A percentile compares a stretch with the other conserved stretches of the same genome.
These are phyloP conservation scores for Acropternis orthonyx DNA, from an alignment of 2,797 vertebrate species.

Conservation along the genomic window DNA sequence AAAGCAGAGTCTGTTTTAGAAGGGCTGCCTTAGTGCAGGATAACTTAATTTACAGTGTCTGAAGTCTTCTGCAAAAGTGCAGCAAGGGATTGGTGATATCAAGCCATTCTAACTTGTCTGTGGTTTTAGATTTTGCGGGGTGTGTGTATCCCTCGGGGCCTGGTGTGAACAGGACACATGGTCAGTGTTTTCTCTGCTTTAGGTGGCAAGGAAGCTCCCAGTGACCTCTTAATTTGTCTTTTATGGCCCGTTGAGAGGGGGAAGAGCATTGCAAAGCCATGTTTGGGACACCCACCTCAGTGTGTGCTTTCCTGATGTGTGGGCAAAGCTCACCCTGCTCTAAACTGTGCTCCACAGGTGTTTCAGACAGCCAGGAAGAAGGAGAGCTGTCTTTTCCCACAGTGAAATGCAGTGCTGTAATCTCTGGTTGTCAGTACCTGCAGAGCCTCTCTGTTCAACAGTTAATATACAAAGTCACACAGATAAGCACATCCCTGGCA, in stretches of 20 bases:
- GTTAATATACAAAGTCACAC: neutral
- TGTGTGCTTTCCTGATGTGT: neutral
- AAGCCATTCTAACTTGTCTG: neutral
- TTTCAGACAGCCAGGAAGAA: neutral
- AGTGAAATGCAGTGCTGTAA: neutral
- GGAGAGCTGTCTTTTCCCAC: neutral
- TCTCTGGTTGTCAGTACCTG: slow-evolving; percentile 1
- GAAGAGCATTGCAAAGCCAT: neutral
- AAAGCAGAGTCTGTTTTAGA: neutral
- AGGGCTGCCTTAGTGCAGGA: neutral
- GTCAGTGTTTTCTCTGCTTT: neutral
- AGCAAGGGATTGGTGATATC: neutral
- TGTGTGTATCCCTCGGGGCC: neutral
- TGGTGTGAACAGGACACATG: neutral
- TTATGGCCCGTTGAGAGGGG: rapidly evolving
- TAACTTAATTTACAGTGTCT: neutral
- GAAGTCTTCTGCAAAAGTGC: neutral
- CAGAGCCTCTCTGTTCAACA: neutral
- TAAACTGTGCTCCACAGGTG: neutral
- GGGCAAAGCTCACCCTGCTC: neutral
- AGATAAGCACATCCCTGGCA: slow-evolving; percentile 24
- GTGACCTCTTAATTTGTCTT: neutral
- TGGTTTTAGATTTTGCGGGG: neutral
- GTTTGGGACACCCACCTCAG: neutral
- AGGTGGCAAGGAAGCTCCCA: neutral